Evolutionary conservation across 1,140 invertebrate genomes (phyloP).

Genomic region (Drosophila ficusphila): DNA sequence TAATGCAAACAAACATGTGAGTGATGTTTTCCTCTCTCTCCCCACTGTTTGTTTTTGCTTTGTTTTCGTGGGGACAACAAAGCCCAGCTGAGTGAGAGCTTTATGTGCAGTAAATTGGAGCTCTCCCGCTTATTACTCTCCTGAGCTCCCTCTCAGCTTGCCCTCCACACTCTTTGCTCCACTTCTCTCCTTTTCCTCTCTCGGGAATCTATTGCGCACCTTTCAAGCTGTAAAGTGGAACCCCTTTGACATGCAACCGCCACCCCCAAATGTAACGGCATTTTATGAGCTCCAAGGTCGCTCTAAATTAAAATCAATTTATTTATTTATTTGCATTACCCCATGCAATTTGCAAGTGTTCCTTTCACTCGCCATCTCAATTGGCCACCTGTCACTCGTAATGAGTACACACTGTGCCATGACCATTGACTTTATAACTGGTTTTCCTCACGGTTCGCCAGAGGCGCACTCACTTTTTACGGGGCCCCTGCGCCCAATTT

Average conservation of each 20-base stretch:
- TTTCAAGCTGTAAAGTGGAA: conserved; percentile 66
- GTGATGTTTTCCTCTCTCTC: conserved; percentile 8
- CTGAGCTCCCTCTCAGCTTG: not conserved
- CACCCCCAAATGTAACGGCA: conserved; percentile 42
- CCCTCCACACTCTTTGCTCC: not conserved
- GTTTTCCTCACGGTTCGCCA: conserved; percentile 52
- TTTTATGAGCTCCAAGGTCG: conserved; percentile 22
- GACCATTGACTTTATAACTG: conserved; percentile 80
- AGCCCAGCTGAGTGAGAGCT: conserved; percentile 59
- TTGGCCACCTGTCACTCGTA: conserved; percentile 42
- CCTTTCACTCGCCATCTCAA: conserved; percentile 42
- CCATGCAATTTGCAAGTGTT: conserved; percentile 14
- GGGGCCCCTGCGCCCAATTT: conserved; percentile 29
- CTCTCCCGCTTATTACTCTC: conserved; percentile 16
- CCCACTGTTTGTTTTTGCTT: conserved; percentile 31
- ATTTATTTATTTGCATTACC: conserved; percentile 25
- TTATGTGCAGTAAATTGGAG: conserved; percentile 35
- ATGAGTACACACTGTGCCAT: conserved; percentile 61
- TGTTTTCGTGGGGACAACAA: conserved; percentile 53
- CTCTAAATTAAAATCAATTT: conserved; percentile 35
- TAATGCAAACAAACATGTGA: conserved; percentile 45
- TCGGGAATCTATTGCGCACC: conserved; percentile 62
- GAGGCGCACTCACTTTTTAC: conserved; percentile 49
- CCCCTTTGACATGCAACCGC: conserved; percentile 33
- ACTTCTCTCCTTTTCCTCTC: not conserved